Evolutionary conservation across 2,113 vertebrate species (phyloP), one percentile per base, ranked within the genome.

Genomic region (Seriola rivoliana): DNA sequence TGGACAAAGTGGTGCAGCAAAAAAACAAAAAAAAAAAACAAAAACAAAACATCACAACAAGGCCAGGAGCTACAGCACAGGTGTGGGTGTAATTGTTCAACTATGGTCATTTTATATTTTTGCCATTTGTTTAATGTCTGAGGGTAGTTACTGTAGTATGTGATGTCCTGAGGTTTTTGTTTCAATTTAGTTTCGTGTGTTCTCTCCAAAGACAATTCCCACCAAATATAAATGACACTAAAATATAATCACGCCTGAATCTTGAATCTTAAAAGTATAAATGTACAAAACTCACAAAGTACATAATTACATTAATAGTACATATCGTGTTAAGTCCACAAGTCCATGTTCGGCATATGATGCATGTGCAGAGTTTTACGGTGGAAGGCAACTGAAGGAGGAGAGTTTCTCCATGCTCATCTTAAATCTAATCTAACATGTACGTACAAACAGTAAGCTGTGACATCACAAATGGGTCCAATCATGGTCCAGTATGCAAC

Each of bases 41-140:
- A 29, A 3, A 54, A 21, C 23, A 80, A 50, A 25, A 40, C 10
- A 42, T 11, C 57, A 16, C 21, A 65, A 42, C 64, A 14, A 36
- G 38, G 48, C 38, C 44, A 9, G 29, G 50, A 72, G 60, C 48
- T 44, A 32, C 25, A 67, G 14, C 16, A 16, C 46, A 68, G 29
- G 46, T 68, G 46, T 29, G 29, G 25, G 23, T 48, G 46, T 68
- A 32, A 32, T 48, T 68, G 25, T 48, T 44, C 46, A 23, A 46
- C 40, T 14, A 6, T 23, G 64, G 40, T 25, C n/a, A 66, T 66
- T 66, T 46, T 46, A 23, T 46, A 40, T 29, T 46, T 66, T 29
- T 9, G 46, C 21, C 64, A 66, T 48, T 46, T 67, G 42, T 29
- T 67, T 67, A 29, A 42, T 64, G 64, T 66, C 40, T 66, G 5